Conservation (phyloP, 2,888 invertebrate species). For the Dasysyrphus albostriatus region DNA sequence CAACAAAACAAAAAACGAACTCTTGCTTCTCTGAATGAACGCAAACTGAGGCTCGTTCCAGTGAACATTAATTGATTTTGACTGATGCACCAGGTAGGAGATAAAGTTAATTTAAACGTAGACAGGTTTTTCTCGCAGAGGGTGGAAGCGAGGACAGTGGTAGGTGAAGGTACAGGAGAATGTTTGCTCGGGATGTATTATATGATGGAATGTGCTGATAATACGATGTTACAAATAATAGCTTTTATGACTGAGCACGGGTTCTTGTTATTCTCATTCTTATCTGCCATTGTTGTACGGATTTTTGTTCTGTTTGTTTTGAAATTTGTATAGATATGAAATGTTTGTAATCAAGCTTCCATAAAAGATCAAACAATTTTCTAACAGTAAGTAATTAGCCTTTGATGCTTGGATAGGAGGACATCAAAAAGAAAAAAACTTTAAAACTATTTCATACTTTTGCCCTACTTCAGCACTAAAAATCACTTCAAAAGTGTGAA, state of each 20-base stretch:
- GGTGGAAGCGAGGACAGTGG: not conserved
- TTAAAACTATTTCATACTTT: no score
- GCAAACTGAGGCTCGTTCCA: slow-evolving; percentile 45
- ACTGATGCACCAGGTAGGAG: slow-evolving; percentile 45
- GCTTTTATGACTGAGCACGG: slow-evolving; percentile 17
- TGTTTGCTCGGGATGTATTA: not conserved
- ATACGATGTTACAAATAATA: not conserved
- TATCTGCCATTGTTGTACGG: not conserved
- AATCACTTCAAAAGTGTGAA: no score
- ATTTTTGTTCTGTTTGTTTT: not conserved
- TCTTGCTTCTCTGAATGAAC: slow-evolving; percentile 46
- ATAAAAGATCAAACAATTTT: no score
- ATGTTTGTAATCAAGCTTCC: no score
- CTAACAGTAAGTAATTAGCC: no score
- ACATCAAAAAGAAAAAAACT: no score
- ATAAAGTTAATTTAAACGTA: slow-evolving; percentile 41
- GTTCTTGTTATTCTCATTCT: not conserved
- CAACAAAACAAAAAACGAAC: slow-evolving; percentile 31
- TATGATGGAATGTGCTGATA: slow-evolving; percentile 38
- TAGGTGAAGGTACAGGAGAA: no score
- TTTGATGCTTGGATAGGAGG: no score
- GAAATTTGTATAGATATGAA: not conserved
- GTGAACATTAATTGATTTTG: slow-evolving; percentile 62
- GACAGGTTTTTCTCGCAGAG: not conserved
- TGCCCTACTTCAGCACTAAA: no score